These are phyloP conservation scores for Drosophila kurseongensis DNA, from an alignment of 1,140 invertebrate genomes.

Conservation along the genomic window DNA sequence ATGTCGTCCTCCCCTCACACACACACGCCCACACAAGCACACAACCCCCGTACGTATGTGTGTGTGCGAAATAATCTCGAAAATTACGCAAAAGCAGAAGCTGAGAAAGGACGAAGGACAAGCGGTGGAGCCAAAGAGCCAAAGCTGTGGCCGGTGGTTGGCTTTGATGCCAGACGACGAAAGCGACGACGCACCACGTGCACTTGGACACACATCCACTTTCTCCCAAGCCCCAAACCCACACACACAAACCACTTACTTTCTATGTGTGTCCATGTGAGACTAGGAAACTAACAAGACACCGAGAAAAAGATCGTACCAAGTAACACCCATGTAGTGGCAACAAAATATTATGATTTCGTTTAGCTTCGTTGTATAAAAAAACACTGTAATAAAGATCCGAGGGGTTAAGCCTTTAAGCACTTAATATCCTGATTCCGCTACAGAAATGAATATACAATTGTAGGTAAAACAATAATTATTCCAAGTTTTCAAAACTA, in stretches of 20 bases:
- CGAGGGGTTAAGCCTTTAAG: no score
- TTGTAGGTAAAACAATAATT: no score
- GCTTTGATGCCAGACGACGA: slow-evolving; percentile 59
- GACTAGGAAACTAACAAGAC: slow-evolving; percentile 36
- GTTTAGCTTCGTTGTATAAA: no score
- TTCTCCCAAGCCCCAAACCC: slow-evolving; percentile 1
- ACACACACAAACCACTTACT: slow-evolving; percentile 3
- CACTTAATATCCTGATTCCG: no score
- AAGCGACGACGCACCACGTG: slow-evolving; percentile 58
- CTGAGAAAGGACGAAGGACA: slow-evolving; percentile 35
- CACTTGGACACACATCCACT: slow-evolving; percentile 36
- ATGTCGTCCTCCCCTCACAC: slow-evolving; percentile 9
- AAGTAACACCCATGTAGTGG: no score
- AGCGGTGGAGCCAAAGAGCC: slow-evolving; percentile 1
- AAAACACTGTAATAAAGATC: no score
- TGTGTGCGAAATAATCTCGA: slow-evolving; percentile 82
- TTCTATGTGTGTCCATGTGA: slow-evolving; percentile 15
- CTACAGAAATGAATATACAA: no score
- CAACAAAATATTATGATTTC: no score
- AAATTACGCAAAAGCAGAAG: slow-evolving; percentile 79
- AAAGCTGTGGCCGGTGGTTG: slow-evolving; percentile 60
- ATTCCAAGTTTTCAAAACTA: no score
- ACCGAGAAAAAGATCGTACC: slow-evolving; percentile 18
- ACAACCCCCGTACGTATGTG: slow-evolving; percentile 21
- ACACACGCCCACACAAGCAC: background rate